A percentile compares a stretch with the other conserved stretches of the same genome.
Conservation (phyloP, 2,797 vertebrate species). For the Centroberyx gerrardi region DNA sequence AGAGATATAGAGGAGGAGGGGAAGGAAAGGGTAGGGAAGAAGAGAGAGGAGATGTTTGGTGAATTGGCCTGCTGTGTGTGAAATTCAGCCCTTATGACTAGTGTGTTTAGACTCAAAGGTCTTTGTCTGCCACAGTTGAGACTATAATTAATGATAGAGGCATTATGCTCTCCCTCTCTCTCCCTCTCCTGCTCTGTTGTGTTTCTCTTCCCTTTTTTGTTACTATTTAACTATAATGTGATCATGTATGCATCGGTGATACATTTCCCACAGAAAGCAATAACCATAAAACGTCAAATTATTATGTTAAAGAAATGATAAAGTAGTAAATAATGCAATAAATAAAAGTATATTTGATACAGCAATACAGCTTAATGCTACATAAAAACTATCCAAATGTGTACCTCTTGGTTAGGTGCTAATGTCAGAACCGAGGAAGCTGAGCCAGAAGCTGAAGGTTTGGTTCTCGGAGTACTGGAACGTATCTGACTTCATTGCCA, state of each 20-base stretch:
- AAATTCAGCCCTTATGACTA: background rate
- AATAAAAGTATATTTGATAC: background rate
- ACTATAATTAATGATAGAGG: background rate
- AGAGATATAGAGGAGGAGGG: too few relatives aligned
- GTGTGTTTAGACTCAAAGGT: background rate
- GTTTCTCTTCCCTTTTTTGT: background rate
- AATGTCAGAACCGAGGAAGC: constrained; percentile 93
- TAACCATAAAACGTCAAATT: background rate
- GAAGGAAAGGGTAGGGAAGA: background rate
- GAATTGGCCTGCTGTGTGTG: background rate
- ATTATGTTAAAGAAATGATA: background rate
- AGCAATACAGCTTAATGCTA: background rate
- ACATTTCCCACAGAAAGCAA: background rate
- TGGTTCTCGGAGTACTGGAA: constrained; percentile 99
- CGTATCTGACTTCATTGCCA: constrained; percentile 91
- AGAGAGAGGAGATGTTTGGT: background rate
- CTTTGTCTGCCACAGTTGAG: background rate
- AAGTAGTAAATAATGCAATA: background rate
- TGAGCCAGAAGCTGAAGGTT: constrained; percentile 94
- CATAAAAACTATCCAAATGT: background rate
- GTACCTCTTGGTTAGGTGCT: constrained; percentile 81
- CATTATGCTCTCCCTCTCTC: background rate
- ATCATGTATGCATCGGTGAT: background rate
- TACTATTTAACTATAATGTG: background rate
- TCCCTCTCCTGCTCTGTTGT: background rate